A percentile compares a stretch with the other conserved stretches of the same genome.
Conservation (phyloP, 2,888 invertebrate genomes). For the Zygothrica quintamaculata region DNA sequence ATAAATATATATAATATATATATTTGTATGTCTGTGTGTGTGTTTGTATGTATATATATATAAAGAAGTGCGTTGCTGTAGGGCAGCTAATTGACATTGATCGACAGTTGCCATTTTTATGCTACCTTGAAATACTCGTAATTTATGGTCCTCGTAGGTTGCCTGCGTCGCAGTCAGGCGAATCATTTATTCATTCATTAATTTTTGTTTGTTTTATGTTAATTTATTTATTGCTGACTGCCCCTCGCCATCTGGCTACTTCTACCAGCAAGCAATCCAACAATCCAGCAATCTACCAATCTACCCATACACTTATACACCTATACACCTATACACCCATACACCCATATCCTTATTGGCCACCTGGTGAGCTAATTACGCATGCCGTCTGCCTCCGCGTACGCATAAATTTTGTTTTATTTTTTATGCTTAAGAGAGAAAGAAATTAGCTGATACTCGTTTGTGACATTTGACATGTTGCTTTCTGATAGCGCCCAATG, state of each 20-base stretch:
- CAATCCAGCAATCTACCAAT: neutral
- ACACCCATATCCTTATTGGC: slow-evolving; percentile 5
- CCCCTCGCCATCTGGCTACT: slow-evolving; percentile 1
- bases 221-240: slow-evolving; percentile 73
- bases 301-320: neutral
- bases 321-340: neutral
- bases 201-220: slow-evolving; percentile 79
- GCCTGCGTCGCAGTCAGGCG: slow-evolving; percentile 21
- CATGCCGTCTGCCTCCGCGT: slow-evolving; percentile 28
- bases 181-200: slow-evolving; percentile 80
- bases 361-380: slow-evolving; percentile 72
- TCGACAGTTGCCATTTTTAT: slow-evolving; percentile 74
- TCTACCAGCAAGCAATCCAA: no score
- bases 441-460: slow-evolving; percentile 56
- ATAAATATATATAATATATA: neutral
- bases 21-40: neutral
- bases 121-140: slow-evolving; percentile 46
- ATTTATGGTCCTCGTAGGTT: slow-evolving; percentile 57
- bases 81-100: slow-evolving; percentile 73
- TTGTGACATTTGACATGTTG: slow-evolving; percentile 73
- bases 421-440: slow-evolving; percentile 6
- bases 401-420: no score
- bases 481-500: slow-evolving; percentile 74
- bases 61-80: slow-evolving; percentile 12
- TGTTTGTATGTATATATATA: no score